Conservation (phyloP, 1,140 invertebrate genomes). For the Papilio polytes region DNA sequence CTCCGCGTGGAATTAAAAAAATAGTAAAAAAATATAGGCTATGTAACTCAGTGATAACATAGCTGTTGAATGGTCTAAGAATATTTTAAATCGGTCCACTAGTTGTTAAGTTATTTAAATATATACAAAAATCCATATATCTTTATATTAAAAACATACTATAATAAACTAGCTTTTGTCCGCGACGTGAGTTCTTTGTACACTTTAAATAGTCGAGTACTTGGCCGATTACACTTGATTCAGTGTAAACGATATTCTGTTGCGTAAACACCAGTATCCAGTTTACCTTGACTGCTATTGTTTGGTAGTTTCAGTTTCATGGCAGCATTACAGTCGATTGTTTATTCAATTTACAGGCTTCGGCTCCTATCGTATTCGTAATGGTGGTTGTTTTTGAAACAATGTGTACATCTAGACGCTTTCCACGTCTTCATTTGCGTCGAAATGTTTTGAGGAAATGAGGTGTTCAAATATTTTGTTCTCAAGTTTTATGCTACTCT, state of each 20-base stretch:
- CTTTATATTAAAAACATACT: too few relatives aligned
- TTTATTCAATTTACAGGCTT: neutral
- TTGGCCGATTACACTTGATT: slow-evolving; percentile 66
- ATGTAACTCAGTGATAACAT: too few relatives aligned
- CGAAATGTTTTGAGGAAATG: too few relatives aligned
- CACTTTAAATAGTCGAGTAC: slow-evolving; percentile 42
- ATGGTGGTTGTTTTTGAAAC: neutral
- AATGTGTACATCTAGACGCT: neutral
- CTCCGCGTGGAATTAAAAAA: too few relatives aligned
- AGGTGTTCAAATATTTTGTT: too few relatives aligned
- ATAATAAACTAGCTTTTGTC: too few relatives aligned
- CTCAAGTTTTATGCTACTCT: too few relatives aligned
- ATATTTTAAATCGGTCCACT: too few relatives aligned
- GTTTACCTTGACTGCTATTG: slow-evolving; percentile 58
- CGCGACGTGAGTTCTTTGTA: neutral
- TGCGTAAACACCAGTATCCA: slow-evolving; percentile 54
- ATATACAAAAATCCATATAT: too few relatives aligned
- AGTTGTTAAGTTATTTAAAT: too few relatives aligned
- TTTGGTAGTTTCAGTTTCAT: slow-evolving; percentile 40
- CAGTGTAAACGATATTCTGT: slow-evolving; percentile 51
- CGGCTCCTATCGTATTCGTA: neutral
- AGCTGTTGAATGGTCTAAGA: too few relatives aligned
- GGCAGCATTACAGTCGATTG: neutral
- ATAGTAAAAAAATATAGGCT: too few relatives aligned
- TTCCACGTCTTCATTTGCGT: neutral